Conservation (phyloP, 1,140 invertebrate species). For the Leptestheria dahalacensis region DNA sequence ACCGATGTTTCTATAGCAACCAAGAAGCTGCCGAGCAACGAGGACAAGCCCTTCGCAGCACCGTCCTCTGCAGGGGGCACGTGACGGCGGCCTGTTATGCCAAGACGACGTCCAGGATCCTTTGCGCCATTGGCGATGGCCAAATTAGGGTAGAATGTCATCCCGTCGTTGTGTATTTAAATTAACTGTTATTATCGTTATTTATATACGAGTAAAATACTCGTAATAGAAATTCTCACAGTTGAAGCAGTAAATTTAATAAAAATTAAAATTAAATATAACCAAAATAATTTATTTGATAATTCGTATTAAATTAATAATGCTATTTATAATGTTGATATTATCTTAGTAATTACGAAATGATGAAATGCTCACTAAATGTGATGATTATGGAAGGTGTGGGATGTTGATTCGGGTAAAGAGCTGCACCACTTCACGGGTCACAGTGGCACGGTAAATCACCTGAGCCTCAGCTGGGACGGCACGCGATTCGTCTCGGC, state of each 20-base stretch:
- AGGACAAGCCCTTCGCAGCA: constrained; percentile 7
- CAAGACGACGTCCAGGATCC: constrained; percentile 10
- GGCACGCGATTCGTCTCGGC: constrained; percentile 21
- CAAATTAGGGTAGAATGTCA: constrained; percentile 17
- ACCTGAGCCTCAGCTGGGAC: constrained; percentile 16
- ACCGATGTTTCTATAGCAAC: constrained; percentile 4
- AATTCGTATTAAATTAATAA: background rate
- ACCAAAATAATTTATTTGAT: no score
- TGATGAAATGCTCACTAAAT: no score
- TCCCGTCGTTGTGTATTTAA: no score
- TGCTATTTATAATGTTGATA: constrained; percentile 5
- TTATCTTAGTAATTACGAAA: no score
- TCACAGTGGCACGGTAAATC: constrained; percentile 20
- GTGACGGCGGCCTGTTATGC: constrained; percentile 15
- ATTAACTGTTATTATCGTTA: no score
- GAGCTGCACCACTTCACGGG: constrained; percentile 20
- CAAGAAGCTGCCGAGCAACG: constrained; percentile 1
- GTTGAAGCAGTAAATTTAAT: constrained; percentile 5
- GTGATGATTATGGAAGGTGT: constrained; percentile 20
- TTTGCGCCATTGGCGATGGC: constrained; percentile 20
- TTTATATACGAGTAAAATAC: no score
- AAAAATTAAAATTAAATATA: no score
- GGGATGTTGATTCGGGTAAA: constrained; percentile 19
- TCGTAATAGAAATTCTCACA: no score
- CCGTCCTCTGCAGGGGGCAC: constrained; percentile 6